These are phyloP conservation scores for Drosophila pseudoobscura DNA, from an alignment of 1,140 invertebrate species.

Conservation along the genomic window DNA sequence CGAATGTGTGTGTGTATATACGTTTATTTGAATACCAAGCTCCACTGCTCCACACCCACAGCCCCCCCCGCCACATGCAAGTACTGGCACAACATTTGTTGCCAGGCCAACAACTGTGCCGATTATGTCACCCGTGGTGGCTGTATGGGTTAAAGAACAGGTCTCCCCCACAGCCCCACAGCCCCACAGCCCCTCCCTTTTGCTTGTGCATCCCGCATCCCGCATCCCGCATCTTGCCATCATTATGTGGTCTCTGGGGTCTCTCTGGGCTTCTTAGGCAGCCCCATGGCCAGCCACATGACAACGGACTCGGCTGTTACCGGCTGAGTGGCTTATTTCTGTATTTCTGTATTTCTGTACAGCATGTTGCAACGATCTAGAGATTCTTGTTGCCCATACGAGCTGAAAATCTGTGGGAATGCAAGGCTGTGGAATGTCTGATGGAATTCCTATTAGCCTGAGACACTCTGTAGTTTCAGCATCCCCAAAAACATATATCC, in stretches of 20 bases:
- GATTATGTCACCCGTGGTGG: slow-evolving; percentile 65
- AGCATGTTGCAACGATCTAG: no score
- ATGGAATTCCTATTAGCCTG: no score
- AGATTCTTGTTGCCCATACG: no score
- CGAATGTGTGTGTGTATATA: background rate
- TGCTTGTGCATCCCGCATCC: slow-evolving; percentile 14
- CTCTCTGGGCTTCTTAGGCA: no score
- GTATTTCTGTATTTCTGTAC: no score
- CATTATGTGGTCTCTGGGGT: no score
- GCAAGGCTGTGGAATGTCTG: no score
- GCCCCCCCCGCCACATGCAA: background rate
- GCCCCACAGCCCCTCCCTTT: background rate
- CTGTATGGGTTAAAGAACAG: slow-evolving; percentile 41
- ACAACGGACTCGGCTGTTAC: no score
- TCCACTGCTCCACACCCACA: slow-evolving; percentile 9
- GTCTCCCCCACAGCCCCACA: background rate
- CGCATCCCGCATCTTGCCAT: slow-evolving; percentile 4
- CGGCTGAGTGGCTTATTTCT: no score
- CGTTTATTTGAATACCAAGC: slow-evolving; percentile 49
- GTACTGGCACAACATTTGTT: slow-evolving; percentile 61
- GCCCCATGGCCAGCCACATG: no score
- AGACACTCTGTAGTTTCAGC: no score
- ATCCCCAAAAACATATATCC: background rate
- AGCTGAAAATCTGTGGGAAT: no score
- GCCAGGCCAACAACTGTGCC: slow-evolving; percentile 66